phyloP scores from a whole-genome alignment of 2,113 vertebrate species.

The Coracopsis vasa region DNA sequence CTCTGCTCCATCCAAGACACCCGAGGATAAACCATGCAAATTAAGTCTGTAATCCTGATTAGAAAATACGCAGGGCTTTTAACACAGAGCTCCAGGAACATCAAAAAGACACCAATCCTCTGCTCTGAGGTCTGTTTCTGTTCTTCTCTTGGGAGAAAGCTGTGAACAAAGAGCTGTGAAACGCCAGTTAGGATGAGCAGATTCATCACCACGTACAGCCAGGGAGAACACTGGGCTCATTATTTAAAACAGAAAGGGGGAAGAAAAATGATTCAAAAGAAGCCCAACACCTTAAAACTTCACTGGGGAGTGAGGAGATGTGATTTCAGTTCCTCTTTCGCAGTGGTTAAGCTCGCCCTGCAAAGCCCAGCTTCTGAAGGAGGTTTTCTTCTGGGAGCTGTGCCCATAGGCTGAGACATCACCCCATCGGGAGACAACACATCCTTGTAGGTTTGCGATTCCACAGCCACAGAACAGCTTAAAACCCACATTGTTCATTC shows the following conservation, averaged over 20 bases:
- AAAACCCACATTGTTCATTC: neutral
- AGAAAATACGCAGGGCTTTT: conserved; percentile 29
- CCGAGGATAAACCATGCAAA: conserved; percentile 43
- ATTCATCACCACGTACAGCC: neutral
- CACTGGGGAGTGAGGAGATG: neutral
- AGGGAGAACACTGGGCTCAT: neutral
- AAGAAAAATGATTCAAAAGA: neutral
- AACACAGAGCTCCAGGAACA: conserved; percentile 1
- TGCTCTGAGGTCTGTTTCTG: conserved; percentile 13
- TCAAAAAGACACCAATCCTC: conserved; percentile 37
- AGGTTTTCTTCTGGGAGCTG: neutral
- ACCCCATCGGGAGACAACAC: neutral
- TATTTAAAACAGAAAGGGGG: neutral
- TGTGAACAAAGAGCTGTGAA: conserved; percentile 56
- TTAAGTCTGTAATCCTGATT: conserved; percentile 65
- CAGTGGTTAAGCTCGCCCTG: neutral
- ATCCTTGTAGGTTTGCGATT: neutral
- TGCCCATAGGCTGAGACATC: neutral
- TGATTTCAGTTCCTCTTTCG: neutral
- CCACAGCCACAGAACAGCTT: neutral
- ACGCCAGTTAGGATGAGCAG: conserved; percentile 30
- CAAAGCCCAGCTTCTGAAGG: neutral
- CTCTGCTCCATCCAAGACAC: neutral
- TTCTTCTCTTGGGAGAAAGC: conserved; percentile 14
- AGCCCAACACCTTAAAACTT: neutral